phyloP scores from a whole-genome alignment of 92 coral and sea anemone species.

The Umimayanthus chanpuru region DNA sequence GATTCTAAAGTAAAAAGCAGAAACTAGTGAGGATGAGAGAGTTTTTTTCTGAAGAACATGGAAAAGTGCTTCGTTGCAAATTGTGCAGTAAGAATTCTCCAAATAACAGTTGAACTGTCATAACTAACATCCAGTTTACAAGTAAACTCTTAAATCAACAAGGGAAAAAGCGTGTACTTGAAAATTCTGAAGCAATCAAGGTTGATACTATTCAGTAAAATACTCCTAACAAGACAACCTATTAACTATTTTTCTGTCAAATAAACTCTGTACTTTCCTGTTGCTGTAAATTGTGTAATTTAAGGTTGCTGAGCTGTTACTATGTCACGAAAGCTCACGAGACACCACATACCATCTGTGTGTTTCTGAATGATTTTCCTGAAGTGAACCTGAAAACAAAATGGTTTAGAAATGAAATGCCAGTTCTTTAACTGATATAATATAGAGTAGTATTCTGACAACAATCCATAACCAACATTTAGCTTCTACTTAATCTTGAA shows the following conservation, averaged over 20 bases:
- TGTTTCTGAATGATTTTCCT: slow-evolving; percentile 96
- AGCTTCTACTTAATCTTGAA: too few relatives aligned
- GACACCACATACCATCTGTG: slow-evolving; percentile 84
- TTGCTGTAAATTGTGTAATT: neutral
- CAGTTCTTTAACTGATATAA: neutral
- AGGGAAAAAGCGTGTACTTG: too few relatives aligned
- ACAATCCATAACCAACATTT: neutral
- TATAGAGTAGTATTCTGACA: too few relatives aligned
- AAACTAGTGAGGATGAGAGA: neutral
- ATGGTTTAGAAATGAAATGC: too few relatives aligned
- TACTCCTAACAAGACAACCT: neutral
- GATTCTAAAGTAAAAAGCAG: slow-evolving; percentile 68
- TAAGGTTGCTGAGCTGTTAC: neutral
- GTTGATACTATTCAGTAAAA: neutral
- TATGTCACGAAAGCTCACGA: neutral
- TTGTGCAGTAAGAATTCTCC: neutral
- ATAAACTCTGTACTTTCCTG: neutral
- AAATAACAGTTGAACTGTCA: too few relatives aligned
- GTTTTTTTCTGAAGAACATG: neutral
- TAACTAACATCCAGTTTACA: neutral
- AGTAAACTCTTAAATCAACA: neutral
- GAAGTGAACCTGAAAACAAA: slow-evolving; percentile 82
- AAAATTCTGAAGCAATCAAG: neutral
- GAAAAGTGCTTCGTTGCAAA: neutral
- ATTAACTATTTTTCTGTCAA: too few relatives aligned